Evolutionary conservation across 30 jellyfish, hydroid and myxozoan species (phyloP).

Genomic region (Pseudorhiza aurosa): DNA sequence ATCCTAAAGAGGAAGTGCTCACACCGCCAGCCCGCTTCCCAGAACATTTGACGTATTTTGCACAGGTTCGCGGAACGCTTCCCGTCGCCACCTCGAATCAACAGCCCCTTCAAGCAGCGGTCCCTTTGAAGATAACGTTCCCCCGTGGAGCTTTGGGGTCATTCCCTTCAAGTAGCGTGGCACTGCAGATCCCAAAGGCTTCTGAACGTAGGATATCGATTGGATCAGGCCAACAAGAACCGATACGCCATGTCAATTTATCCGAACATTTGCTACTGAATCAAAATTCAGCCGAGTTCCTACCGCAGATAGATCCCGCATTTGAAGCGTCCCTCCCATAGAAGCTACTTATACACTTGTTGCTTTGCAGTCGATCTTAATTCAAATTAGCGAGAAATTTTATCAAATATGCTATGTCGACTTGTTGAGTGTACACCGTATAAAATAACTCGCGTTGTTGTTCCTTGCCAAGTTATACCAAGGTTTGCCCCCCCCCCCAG

Average conservation of each 20-base stretch:
- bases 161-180: constrained; percentile 31
- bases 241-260: constrained; percentile 13
- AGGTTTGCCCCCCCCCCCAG: too few species aligned
- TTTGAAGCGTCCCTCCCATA: constrained; percentile 34
- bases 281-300: constrained; percentile 48
- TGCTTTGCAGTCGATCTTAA: background rate
- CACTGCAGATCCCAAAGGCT: constrained; percentile 38
- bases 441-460: too few species aligned
- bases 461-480: too few species aligned
- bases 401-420: too few species aligned
- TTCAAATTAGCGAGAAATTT: too few species aligned
- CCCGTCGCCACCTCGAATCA: constrained; percentile 23
- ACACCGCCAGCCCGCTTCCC: constrained; percentile 6
- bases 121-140: constrained; percentile 64
- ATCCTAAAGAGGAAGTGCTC: constrained; percentile 29
- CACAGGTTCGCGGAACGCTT: constrained; percentile 36
- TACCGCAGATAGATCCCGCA: constrained; percentile 55
- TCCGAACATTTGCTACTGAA: constrained; percentile 40
- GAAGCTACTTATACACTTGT: background rate
- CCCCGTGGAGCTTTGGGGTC: constrained; percentile 68
- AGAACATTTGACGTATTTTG: constrained; percentile 40
- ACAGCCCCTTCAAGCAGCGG: constrained; percentile 24
- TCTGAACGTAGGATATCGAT: constrained; percentile 14
- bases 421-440: too few species aligned
- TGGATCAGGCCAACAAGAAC: constrained; percentile 27